Percentiles rank a stretch among this genome's conserved stretches.
phyloP scores from a whole-genome alignment of 1,140 invertebrate genomes.

The Dreissena rostriformis region DNA sequence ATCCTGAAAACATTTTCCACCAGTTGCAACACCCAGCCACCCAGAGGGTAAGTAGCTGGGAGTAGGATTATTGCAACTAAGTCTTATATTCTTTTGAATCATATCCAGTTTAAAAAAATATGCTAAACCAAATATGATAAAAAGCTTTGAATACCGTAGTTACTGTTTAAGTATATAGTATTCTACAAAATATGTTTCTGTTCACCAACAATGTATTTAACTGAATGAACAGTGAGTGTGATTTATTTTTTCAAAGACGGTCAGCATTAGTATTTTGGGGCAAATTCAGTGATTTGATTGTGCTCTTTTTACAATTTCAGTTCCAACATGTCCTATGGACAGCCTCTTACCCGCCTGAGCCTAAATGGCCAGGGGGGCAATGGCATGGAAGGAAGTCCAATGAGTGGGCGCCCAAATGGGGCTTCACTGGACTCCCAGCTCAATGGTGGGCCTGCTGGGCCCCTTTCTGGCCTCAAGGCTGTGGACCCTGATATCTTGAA shows the following conservation, averaged over 20 bases:
- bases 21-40: too few species aligned
- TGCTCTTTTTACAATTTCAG: too few species aligned
- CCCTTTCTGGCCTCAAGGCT: constrained; percentile 57
- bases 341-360: constrained; percentile 54
- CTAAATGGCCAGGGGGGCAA: constrained; percentile 55
- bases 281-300: too few species aligned
- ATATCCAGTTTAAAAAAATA: neutral
- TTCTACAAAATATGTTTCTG: neutral
- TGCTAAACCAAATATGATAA: neutral
- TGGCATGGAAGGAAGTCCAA: constrained; percentile 39
- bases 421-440: constrained; percentile 47
- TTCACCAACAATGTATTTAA: neutral
- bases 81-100: too few species aligned
- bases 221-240: neutral
- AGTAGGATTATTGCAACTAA: too few species aligned
- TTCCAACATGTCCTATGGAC: constrained; percentile 61
- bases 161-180: neutral
- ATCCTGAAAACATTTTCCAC: too few species aligned
- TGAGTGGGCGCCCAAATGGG: constrained; percentile 29
- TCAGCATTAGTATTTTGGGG: too few species aligned
- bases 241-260: neutral
- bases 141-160: neutral
- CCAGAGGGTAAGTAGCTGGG: too few species aligned
- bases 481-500: constrained; percentile 76
- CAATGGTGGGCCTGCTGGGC: constrained; percentile 31